Conservation (phyloP, 2,888 invertebrate genomes). For the Elmis aenea region DNA sequence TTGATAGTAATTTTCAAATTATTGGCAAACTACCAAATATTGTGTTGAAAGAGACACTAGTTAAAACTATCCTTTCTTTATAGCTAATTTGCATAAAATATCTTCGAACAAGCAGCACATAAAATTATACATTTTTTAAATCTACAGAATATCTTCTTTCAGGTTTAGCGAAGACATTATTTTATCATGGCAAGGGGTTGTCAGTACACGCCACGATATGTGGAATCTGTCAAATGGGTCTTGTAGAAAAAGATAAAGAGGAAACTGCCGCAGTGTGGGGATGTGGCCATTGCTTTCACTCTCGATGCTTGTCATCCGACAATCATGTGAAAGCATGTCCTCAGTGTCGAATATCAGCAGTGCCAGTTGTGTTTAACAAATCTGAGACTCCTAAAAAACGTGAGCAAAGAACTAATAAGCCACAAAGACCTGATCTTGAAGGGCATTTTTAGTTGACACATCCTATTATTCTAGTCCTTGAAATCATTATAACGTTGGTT, state of each 20-base stretch:
- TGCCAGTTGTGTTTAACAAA: constrained; percentile 22
- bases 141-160: too few species aligned
- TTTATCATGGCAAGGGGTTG: constrained; percentile 36
- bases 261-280: constrained; percentile 38
- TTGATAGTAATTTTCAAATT: too few species aligned
- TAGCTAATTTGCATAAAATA: too few species aligned
- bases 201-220: constrained; percentile 37
- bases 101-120: too few species aligned
- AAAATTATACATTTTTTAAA: too few species aligned
- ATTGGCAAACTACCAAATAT: too few species aligned
- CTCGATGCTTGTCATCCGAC: constrained; percentile 28
- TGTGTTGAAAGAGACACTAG: too few species aligned
- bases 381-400: constrained; percentile 7
- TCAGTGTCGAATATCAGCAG: constrained; percentile 34
- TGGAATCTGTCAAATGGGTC: constrained; percentile 38
- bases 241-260: constrained; percentile 28
- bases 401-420: constrained; percentile 12
- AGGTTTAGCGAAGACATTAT: constrained; percentile 41
- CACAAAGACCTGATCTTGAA: constrained; percentile 41
- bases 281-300: constrained; percentile 44
- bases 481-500: too few species aligned
- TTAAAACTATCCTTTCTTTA: too few species aligned
- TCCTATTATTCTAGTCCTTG: constrained; percentile 7
- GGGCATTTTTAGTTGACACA: constrained; percentile 38
- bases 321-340: constrained; percentile 34